phyloP scores from a whole-genome alignment of 1,140 invertebrate genomes.

The Orchesella cincta region DNA sequence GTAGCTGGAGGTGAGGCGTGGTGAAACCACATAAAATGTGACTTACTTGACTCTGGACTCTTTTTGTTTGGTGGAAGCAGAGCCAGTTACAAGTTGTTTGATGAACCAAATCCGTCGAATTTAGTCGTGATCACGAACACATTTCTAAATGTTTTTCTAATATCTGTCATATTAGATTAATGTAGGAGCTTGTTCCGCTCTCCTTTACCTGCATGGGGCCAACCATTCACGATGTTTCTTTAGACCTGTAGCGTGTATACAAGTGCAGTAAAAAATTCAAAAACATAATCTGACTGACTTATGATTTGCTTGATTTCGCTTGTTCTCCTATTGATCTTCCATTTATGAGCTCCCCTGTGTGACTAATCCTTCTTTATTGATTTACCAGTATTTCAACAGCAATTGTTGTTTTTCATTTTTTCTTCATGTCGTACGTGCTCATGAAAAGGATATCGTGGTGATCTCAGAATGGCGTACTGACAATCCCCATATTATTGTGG shows the following conservation, averaged over 20 bases:
- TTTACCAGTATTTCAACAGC: not conserved
- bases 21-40: not conserved
- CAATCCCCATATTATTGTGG: not conserved
- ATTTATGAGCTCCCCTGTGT: not conserved
- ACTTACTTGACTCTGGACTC: not conserved
- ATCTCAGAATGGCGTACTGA: not conserved
- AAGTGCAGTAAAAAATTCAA: not conserved
- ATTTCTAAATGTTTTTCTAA: conserved; percentile 43
- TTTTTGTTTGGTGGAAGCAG: not conserved
- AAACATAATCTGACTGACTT: conserved; percentile 23
- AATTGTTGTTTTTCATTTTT: not conserved
- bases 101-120: conserved; percentile 38
- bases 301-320: conserved; percentile 24
- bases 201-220: conserved; percentile 15
- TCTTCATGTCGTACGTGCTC: not conserved
- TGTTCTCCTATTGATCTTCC: conserved; percentile 1
- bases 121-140: conserved; percentile 45
- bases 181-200: conserved; percentile 23
- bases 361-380: not conserved
- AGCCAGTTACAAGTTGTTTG: not conserved
- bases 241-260: not conserved
- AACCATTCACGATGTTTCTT: not conserved
- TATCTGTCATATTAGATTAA: conserved; percentile 46
- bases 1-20: conserved; percentile 18
- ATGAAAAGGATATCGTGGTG: not conserved